Evolutionary conservation across 2,888 invertebrate species (phyloP), one percentile per base, ranked within the genome.

Genomic region (Drymonia ruficornis): DNA sequence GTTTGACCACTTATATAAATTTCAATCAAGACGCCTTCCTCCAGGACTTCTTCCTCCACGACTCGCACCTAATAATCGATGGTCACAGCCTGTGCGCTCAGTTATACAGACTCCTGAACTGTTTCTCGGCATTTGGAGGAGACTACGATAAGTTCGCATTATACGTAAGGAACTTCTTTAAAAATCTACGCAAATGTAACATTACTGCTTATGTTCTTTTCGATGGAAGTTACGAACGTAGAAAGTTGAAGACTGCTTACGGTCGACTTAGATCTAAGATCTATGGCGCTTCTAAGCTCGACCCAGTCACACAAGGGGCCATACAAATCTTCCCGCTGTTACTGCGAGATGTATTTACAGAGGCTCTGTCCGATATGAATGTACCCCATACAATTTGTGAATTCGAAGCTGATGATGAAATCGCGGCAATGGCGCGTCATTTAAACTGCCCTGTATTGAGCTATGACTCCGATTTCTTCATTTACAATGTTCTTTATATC

Each of bases 381-480:
- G 89, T 98, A 9, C 93, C 93, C 11, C 94, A 95, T 59, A 95
- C 95, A 46, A 94, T 96, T 50, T 96, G 97, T 76, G 94, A 96
- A 66, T 97, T 96, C 82, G 99, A 99, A 86, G 98, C 98, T 1
- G 99, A 99, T 81, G 95, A 96, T 67, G 96, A 97, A 75, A 95
- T 98, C 52, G 98, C 98, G 0, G 95, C 96, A 0, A 84, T 98
- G 66, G 97, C 98, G 0, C 94, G 95, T 63, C 93, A 94, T 53
- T 88, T 98, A 2, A 91, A 95, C 40, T 98, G 98, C 72, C 98
- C 98, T 0, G 96, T 99, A 2, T 82, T 99, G 4, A 98, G 98
- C 75, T 97, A 96, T 69, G 99, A 99, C 86, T 98, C 98, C 0
- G 99, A 99, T 87, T 99, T 98, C 87, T 98, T 96, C 76, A 96